These are phyloP conservation scores for Siniperca undulata DNA, from an alignment of 2,797 vertebrate genomes.

Conservation along the genomic window DNA sequence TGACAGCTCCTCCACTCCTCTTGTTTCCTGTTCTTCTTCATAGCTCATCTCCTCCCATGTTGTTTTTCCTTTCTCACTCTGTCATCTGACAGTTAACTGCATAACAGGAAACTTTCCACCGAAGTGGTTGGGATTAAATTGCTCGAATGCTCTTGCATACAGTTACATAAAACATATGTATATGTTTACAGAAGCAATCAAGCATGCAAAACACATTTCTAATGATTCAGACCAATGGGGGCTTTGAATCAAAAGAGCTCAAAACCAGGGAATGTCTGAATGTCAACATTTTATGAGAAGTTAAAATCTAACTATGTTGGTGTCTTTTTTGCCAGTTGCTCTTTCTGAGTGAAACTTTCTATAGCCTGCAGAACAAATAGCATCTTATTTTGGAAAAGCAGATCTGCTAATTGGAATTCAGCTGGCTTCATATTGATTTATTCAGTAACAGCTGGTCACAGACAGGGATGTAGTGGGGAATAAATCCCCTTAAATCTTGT, in stretches of 20 bases:
- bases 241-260: conserved; percentile 36
- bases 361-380: conserved; percentile 40
- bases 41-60: conserved; percentile 59
- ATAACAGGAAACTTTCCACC: conserved; percentile 57
- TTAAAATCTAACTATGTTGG: conserved; percentile 19
- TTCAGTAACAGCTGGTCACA: conserved; percentile 68
- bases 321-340: conserved; percentile 16
- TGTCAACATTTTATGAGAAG: conserved; percentile 22
- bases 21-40: conserved; percentile 72
- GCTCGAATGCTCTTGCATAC: conserved; percentile 15
- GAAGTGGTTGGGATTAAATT: conserved; percentile 39
- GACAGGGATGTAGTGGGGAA: conserved; percentile 56
- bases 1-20: conserved; percentile 73
- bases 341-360: conserved; percentile 26
- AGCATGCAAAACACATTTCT: conserved; percentile 41
- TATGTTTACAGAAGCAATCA: conserved; percentile 39
- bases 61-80: conserved; percentile 56
- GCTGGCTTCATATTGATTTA: conserved; percentile 62
- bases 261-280: conserved; percentile 17
- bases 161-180: conserved; percentile 28
- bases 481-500: conserved; percentile 67
- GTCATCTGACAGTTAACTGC: conserved; percentile 71
- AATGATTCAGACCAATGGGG: conserved; percentile 11
- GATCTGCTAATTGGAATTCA: conserved; percentile 59
- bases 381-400: conserved; percentile 52